phyloP scores from a whole-genome alignment of 2,797 vertebrate species.

The Intellagama lesueurii region DNA sequence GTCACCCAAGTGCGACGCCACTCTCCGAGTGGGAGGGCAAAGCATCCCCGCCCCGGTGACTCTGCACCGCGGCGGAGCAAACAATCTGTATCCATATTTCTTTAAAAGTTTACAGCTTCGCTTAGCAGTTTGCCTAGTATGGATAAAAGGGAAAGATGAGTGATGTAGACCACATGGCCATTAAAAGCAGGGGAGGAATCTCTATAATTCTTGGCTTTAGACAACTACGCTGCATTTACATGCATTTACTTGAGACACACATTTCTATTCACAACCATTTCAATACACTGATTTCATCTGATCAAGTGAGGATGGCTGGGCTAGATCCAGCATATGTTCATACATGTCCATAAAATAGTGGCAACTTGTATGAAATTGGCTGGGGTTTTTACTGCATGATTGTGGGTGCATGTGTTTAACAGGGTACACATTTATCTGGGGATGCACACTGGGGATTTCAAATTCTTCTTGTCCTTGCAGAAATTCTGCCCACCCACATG shows the following conservation, averaged over 20 bases:
- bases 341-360: not conserved
- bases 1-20: too few relatives aligned
- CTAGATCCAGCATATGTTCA: not conserved
- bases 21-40: too few relatives aligned
- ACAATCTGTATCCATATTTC: slow-evolving; percentile 46
- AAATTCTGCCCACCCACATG: too few relatives aligned
- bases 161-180: slow-evolving; percentile 53
- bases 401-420: not conserved
- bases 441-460: too few relatives aligned
- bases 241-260: not conserved
- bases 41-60: too few relatives aligned
- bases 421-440: too few relatives aligned
- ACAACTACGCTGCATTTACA: slow-evolving; percentile 16
- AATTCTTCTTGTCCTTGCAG: too few relatives aligned
- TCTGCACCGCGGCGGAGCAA: too few relatives aligned
- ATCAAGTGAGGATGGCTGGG: rapidly evolving
- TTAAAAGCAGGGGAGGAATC: slow-evolving; percentile 18
- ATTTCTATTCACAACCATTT: not conserved
- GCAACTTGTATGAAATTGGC: not conserved
- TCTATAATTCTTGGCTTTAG: slow-evolving; percentile 8
- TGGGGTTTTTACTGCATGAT: not conserved
- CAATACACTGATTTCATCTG: not conserved
- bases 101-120: slow-evolving; percentile 57
- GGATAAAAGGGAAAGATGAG: slow-evolving; percentile 38
- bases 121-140: slow-evolving; percentile 35